phyloP scores from a whole-genome alignment of 2,797 vertebrate species.

The Acrocephalus scirpaceus region DNA sequence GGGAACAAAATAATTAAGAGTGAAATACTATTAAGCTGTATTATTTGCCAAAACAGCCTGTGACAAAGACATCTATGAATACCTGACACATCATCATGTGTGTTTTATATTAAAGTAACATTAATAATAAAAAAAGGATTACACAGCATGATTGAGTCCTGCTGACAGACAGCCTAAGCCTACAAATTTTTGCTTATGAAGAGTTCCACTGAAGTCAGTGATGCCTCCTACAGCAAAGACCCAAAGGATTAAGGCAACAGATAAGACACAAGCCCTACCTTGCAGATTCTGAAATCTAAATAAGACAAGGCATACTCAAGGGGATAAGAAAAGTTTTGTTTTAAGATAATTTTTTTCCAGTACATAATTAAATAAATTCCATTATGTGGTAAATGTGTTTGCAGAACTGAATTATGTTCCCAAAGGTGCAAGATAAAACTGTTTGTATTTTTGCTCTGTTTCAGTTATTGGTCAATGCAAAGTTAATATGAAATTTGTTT shows the following conservation, averaged over 20 bases:
- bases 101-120: neutral
- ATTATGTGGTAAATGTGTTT: conserved; percentile 18
- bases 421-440: neutral
- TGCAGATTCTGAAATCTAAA: conserved; percentile 3
- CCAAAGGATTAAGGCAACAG: neutral
- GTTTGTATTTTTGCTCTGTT: conserved; percentile 6
- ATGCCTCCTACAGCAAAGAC: neutral
- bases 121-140: neutral
- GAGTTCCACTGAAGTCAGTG: neutral
- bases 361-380: conserved; percentile 4
- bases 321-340: conserved; percentile 6
- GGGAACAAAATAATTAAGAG: neutral
- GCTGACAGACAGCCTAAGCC: neutral
- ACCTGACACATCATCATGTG: neutral
- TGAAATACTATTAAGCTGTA: neutral
- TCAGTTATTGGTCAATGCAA: conserved; percentile 50
- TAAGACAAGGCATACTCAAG: neutral
- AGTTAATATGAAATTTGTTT: conserved; percentile 6
- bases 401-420: conserved; percentile 30
- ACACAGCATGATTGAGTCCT: neutral
- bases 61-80: neutral
- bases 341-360: neutral
- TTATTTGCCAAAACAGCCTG: neutral
- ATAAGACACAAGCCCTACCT: neutral
- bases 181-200: neutral